These are phyloP conservation scores for Columbina picui DNA, from an alignment of 2,113 vertebrate species.

Conservation along the genomic window DNA sequence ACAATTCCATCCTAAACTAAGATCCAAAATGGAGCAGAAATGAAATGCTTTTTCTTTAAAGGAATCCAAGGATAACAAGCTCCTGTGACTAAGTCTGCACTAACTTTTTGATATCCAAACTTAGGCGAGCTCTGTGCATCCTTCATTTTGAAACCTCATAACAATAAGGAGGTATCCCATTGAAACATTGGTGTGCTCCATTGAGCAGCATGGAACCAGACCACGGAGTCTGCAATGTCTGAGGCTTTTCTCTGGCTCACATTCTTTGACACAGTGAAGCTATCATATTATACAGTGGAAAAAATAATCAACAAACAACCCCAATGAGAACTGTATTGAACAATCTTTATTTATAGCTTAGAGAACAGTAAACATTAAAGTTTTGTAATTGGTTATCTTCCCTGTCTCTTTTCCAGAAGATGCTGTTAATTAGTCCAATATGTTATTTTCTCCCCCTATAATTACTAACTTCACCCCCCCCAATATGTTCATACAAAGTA, in stretches of 20 bases:
- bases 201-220: neutral
- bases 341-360: conserved; percentile 45
- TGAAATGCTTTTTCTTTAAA: fast-evolving
- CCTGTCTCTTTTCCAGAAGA: conserved; percentile 37
- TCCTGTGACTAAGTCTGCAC: neutral
- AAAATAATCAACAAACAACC: neutral
- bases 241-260: neutral
- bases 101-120: neutral
- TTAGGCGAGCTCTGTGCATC: neutral
- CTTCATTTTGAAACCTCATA: neutral
- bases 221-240: neutral
- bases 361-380: conserved; percentile 20
- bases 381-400: conserved; percentile 36
- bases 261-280: neutral
- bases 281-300: neutral
- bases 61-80: neutral
- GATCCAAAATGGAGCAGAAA: neutral
- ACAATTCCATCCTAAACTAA: neutral
- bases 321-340: conserved; percentile 6
- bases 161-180: neutral
- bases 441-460: conserved; percentile 41
- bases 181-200: neutral
- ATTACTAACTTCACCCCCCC: conserved; percentile 13
- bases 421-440: conserved; percentile 61
- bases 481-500: conserved; percentile 31